A percentile compares a stretch with the other conserved stretches of the same genome.
Evolutionary conservation across 2,888 invertebrate species (phyloP).

Genomic region (Apantesis nais): DNA sequence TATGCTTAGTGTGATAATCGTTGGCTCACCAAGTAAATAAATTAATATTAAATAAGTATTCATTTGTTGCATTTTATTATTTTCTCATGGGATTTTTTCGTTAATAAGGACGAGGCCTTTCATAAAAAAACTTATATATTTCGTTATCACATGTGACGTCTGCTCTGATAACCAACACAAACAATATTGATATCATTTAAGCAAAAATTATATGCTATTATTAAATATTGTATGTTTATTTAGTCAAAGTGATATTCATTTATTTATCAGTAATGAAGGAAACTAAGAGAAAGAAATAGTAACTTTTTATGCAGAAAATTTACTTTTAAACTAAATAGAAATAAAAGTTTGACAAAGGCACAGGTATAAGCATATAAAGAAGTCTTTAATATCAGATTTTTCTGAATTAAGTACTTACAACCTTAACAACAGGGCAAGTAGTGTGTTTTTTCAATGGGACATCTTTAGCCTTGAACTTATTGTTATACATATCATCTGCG

Average conservation of each 20-base stretch:
- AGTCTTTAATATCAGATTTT: neutral
- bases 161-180: neutral
- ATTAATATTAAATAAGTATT: too few relatives aligned
- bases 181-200: conserved; percentile 3
- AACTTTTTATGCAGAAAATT: too few relatives aligned
- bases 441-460: neutral
- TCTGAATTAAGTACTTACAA: neutral
- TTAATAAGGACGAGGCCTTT: too few relatives aligned
- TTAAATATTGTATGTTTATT: neutral
- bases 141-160: conserved; percentile 4
- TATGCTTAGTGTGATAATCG: too few relatives aligned
- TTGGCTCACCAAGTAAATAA: too few relatives aligned
- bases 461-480: neutral
- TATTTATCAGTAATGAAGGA: neutral
- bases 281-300: too few relatives aligned
- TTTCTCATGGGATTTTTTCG: too few relatives aligned
- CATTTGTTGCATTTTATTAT: too few relatives aligned
- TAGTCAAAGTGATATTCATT: neutral
- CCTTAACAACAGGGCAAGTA: neutral
- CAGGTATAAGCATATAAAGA: neutral
- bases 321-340: too few relatives aligned
- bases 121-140: neutral
- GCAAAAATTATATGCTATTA: neutral
- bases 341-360: neutral
- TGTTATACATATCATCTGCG: neutral